Base-by-base conservation (phyloP, 2,888 invertebrate species). In the Nycteola revayana region DNA sequence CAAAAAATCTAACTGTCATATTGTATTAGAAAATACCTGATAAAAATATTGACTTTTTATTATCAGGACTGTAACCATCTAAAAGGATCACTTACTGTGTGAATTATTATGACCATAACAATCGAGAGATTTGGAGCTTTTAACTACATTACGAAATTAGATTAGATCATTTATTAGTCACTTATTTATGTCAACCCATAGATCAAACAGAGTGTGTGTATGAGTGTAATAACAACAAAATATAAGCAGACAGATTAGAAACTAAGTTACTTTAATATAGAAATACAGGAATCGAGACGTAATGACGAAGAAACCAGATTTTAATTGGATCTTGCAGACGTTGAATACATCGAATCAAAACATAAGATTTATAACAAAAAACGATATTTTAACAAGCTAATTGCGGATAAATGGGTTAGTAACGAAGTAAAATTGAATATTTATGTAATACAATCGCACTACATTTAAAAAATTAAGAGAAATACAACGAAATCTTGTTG, bases 401-500 rank as follows among this genome's bases (percentile, higher is more conserved):
- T 28, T 21, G 8, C 10, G 10, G 7, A 5, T 11, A 9, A 25
- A 14, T 32, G 5, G 7, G 4, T 10, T 11, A 10, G 25, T 11
- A 14, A 9, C 9, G 25, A 27, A 22, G 23, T 32, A n/a, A n/a
- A n/a, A n/a, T 10, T 20, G 2, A 9, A 32, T 28, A 44, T 44
- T 40, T 38, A 9, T 11, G 40, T 57, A 52, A 51, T 39, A 43
- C 54, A 53, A 52, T 40, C 35, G 25, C 5, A 40, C 33, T 50
- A 38, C 32, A 56, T 23, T 24, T 9, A 25, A 42, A 32, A 52
- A 52, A 48, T 50, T 42, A 26, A 25, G 25, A 44, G 52, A 63
- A 56, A 60, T 58, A 59, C 37, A 43, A 26, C 32, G 46, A 61
- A 63, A 67, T 69, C 59, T 60, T 63, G 52, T 39, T 44, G 45